Base-by-base conservation (phyloP, 2,797 vertebrate genomes). In the Anas bahamensis region DNA sequence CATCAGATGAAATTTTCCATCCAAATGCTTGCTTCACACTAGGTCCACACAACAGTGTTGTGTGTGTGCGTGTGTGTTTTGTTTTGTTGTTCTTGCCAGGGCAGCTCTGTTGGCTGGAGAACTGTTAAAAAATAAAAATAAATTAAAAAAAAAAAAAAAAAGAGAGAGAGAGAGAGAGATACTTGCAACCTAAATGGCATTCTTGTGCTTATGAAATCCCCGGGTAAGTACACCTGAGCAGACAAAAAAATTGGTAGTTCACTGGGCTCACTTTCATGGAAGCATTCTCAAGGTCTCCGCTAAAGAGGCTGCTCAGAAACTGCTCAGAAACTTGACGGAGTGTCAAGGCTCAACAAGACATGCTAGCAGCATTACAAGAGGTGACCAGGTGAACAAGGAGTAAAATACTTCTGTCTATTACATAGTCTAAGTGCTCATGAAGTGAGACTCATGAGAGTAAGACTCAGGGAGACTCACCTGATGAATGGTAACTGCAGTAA, bases 291-390 rank as follows among this genome's bases (percentile, higher is more conserved):
- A 71, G 10, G 1, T 53, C 37, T 75, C 41, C 44, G 0, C 0
- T 0, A 28, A 48, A 28, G 17, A n/a, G 10, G 17, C 61, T 74
- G 29, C 37, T 80, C 35, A 14, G 7, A 12, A 9, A 23, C 57
- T 37, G 2, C 72, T 68, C 17, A 61, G 41, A 59, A 76, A 11
- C 13, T 21, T 0, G 0, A 4, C 6, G 6, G 4, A 48, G 41
- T 24, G 19, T 44, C 31, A 8, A 0, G 0, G 57, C 48, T 80
- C 33, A 84, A 7, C 18, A 48, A 16, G 71, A 33, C 12, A 0
- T 0, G 0, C 21, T 50, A 29, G 4, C 35, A 50, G 31, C 4
- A 0, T 35, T 16, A 13, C 10, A 22, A 46, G 28, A 68, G 39
- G 24, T 59, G 16, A 33, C 35, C 57, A 21, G 50, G 56, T 19